These are phyloP conservation scores for Gnathonemus echidnorhynchus DNA, from an alignment of 2,113 vertebrate genomes.

Conservation along the genomic window DNA sequence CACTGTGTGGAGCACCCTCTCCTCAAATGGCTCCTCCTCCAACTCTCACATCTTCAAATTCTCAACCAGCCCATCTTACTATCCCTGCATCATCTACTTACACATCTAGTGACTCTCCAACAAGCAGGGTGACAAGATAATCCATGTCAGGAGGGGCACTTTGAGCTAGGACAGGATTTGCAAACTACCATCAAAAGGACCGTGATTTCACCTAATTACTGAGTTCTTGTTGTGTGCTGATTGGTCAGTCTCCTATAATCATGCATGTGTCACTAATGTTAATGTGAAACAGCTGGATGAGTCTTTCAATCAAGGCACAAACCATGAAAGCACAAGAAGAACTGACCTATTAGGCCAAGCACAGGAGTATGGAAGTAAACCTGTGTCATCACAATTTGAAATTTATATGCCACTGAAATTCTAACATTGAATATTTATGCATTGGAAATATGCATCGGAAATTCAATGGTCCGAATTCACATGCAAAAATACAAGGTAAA, in stretches of 20 bases:
- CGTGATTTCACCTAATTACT: neutral
- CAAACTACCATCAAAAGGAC: neutral
- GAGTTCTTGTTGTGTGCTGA: neutral
- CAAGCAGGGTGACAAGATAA: neutral
- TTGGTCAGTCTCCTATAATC: neutral
- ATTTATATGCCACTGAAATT: too few species aligned
- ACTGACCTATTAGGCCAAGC: neutral
- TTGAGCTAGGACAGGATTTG: neutral
- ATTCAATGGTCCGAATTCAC: too few species aligned
- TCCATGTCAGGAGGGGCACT: neutral
- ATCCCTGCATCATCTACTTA: neutral
- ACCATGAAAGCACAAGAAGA: neutral
- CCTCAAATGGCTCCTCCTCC: neutral
- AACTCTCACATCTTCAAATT: neutral
- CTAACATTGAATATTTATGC: too few species aligned
- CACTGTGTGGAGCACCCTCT: neutral
- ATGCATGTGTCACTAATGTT: neutral
- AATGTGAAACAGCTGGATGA: neutral
- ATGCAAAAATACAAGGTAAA: too few species aligned
- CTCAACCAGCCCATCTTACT: neutral
- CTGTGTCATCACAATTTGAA: too few species aligned
- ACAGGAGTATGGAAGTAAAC: neutral
- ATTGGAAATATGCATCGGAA: too few species aligned
- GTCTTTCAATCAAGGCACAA: neutral
- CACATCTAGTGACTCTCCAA: neutral